phyloP scores from a whole-genome alignment of 2,797 vertebrate species.

The Sebastes goodei region DNA sequence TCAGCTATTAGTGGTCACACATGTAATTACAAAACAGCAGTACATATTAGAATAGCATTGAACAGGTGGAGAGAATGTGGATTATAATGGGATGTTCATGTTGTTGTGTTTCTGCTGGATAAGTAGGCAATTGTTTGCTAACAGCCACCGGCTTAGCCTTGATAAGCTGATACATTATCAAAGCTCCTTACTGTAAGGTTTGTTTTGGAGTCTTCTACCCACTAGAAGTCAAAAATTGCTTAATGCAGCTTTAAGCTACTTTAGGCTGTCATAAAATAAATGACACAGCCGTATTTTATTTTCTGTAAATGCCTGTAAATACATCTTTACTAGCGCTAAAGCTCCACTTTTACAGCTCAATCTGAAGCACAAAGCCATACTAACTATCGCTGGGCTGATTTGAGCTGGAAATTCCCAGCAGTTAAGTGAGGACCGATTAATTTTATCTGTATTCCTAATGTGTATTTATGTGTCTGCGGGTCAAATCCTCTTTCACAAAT shows the following conservation, averaged over 20 bases:
- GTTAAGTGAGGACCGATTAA: constrained; percentile 40
- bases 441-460: constrained; percentile 57
- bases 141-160: constrained; percentile 5
- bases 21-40: background rate
- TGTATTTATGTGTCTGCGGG: constrained; percentile 61
- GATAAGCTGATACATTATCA: constrained; percentile 15
- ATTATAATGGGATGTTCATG: background rate
- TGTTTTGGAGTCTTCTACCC: constrained; percentile 1
- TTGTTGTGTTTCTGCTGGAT: constrained; percentile 17
- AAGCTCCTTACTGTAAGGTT: background rate
- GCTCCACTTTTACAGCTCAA: constrained; percentile 52
- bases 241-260: constrained; percentile 53
- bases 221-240: background rate
- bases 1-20: background rate
- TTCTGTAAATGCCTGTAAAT: constrained; percentile 58
- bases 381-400: constrained; percentile 57
- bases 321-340: constrained; percentile 46
- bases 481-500: constrained; percentile 62
- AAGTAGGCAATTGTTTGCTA: constrained; percentile 24
- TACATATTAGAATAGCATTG: background rate
- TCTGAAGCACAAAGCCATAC: constrained; percentile 43
- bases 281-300: constrained; percentile 36
- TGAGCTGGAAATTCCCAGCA: constrained; percentile 39
- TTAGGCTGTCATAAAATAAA: constrained; percentile 40
- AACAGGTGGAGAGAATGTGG: background rate